Conservation (phyloP, 2,113 vertebrate genomes). For the Falco punctatus region DNA sequence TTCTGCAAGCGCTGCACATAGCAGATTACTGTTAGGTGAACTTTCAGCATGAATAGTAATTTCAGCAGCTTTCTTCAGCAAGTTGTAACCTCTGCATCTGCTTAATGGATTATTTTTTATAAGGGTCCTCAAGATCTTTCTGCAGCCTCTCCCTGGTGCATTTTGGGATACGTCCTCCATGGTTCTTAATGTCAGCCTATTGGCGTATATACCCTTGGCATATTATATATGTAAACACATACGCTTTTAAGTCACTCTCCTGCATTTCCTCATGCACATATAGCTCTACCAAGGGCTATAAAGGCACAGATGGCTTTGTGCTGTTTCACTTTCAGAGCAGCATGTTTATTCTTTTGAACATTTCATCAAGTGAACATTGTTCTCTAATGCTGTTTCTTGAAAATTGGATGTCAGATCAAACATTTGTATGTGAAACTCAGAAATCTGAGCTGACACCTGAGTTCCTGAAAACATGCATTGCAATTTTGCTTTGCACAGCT, state of each 20-base stretch:
- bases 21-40: constrained; percentile 11
- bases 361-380: neutral
- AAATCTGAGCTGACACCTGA: neutral
- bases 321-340: neutral
- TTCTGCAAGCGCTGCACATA: constrained; percentile 39
- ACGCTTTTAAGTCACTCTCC: neutral
- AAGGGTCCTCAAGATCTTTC: neutral
- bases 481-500: neutral
- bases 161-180: neutral
- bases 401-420: constrained; percentile 1
- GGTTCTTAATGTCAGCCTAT: neutral
- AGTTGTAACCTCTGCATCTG: neutral
- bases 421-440: neutral
- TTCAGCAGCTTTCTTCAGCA: neutral
- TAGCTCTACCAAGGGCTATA: neutral
- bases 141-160: neutral
- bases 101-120: neutral
- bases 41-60: neutral
- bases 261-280: neutral
- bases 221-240: neutral
- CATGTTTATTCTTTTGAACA: neutral
- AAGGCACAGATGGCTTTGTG: neutral
- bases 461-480: neutral
- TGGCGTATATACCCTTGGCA: neutral
- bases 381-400: neutral